Base-by-base conservation (phyloP, 2,113 vertebrate species). In the Ptyas mucosa region DNA sequence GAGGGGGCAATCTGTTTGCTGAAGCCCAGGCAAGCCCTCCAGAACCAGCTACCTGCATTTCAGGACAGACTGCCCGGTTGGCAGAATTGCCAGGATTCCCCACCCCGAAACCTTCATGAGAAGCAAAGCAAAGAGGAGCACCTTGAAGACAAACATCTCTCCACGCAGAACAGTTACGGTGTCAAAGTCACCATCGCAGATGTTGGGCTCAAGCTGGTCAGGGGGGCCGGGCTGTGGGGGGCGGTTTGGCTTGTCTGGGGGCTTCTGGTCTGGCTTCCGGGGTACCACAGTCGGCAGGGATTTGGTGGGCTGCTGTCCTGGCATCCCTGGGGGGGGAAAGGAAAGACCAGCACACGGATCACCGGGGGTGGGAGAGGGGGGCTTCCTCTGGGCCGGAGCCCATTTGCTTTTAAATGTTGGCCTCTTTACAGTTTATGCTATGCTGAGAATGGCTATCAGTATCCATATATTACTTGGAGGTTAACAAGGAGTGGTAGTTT, bases 111-210 rank as follows among this genome's bases (percentile, higher is more conserved):
- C 43, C 24, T 10, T 3, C 3, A 0, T 0, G 4, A 46, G 49
- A 18, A 9, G 15, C 29, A 4, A 46, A 1, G n/a, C 8, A 20
- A 18, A 92, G 49, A 8, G 1, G 5, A 85, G 94, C 95, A 99
- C 99, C 98, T 99, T 99, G 95, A 99, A 99, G 43, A 99, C 99
- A 93, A 99, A 99, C 99, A 99, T 99, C 95, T 99, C 99, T 95
- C 99, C 99, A 0, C 99, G 97, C 90, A 99, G 98, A 97, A 99
- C 97, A 0, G 99, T 98, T 90, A 99, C 98, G 0, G 98, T 98
- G 97, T 99, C 99, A 0, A 99, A 99, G 97, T 99, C 98, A 23
- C 99, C 99, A 0, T 99, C 98, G 0, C 99, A 99, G 97, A 99
- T 99, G 96, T 99, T 97, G 4, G 99, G 99, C 53, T 99, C 98